Base-by-base conservation (phyloP, 2,888 invertebrate species). In the Pegoplata infirma region DNA sequence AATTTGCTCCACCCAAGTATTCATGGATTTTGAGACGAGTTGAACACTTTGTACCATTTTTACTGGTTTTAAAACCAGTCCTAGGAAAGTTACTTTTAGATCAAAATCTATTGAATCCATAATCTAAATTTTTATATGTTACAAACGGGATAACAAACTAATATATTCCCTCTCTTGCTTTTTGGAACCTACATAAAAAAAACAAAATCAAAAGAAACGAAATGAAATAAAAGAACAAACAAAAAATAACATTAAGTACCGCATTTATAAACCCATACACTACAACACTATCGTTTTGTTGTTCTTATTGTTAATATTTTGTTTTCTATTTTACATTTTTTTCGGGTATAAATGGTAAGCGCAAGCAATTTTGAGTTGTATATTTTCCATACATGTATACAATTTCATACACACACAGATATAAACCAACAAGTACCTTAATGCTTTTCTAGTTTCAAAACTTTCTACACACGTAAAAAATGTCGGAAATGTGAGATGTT, bases 271-370 rank as follows among this genome's bases (percentile, higher is more conserved):
- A 51, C 63, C 14, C 19, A 16, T 6, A 14, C 28, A 36, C 17
- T n/a, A 32, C 14, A 8, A n/a, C 4, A 32, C 28, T 7, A 12
- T n/a, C n/a, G 40, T 56, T 17, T 58, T 40, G 2, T 12, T n/a
- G 21, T 40, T 36, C 36, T 36, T 36, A 36, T 36, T 36, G 36
- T n/a, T 36, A 6, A 6, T 25, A 6, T 3, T 5, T 25, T n/a
- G n/a, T 25, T 25, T 6, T 25, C 25, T 25, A n/a, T 36, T 36
- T 36, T 6, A 12, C 3, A 25, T 12, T 2, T 58, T 40, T 55
- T 56, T 56, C 32, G 36, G 17, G 12, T 56, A 21, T 12, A 58
- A 58, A 58, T n/a, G n/a, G n/a, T n/a, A n/a, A n/a, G n/a, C n/a
- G n/a, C n/a, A n/a, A n/a, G n/a, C n/a, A 40, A 44, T 44, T 36